Conservation (phyloP, 2,113 vertebrate genomes). For the Limanda limanda region DNA sequence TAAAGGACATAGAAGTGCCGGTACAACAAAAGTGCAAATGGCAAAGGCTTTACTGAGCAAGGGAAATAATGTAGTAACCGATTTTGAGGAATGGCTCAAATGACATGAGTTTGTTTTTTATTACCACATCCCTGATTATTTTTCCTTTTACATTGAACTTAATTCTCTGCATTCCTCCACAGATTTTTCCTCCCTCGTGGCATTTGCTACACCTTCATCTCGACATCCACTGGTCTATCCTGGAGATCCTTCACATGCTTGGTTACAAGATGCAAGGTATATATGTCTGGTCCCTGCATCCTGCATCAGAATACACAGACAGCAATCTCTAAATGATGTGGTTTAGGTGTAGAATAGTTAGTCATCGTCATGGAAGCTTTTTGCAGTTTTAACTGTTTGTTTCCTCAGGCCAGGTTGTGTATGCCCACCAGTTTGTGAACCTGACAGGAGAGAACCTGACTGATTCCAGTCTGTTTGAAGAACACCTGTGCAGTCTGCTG, state of each 20-base stretch:
- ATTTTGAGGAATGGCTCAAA: not conserved
- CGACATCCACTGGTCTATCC: constrained; percentile 92
- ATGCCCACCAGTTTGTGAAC: constrained; percentile 91
- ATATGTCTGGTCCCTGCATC: constrained; percentile 22
- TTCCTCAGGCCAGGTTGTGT: constrained; percentile 90
- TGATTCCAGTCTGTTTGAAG: constrained; percentile 91
- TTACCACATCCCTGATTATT: not conserved
- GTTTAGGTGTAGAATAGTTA: not conserved
- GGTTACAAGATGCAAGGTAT: constrained; percentile 91
- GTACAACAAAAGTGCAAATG: not conserved
- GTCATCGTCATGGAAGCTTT: constrained; percentile 31
- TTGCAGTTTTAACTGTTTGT: constrained; percentile 46
- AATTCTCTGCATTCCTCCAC: constrained; percentile 30
- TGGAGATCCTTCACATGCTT: constrained; percentile 92
- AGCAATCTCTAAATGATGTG: not conserved
- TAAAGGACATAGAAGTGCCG: not conserved
- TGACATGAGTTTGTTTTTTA: not conserved
- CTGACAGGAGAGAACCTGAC: constrained; percentile 92
- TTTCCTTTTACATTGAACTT: not conserved
- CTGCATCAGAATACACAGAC: not conserved
- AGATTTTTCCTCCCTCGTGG: constrained; percentile 95
- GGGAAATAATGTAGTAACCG: not conserved
- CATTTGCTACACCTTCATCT: constrained; percentile 95
- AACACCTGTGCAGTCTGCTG: constrained; percentile 89
- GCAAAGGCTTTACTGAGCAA: constrained; percentile 1